Conservation (phyloP, 2,888 invertebrate genomes). For the Synanthedon andrenaeformis region DNA sequence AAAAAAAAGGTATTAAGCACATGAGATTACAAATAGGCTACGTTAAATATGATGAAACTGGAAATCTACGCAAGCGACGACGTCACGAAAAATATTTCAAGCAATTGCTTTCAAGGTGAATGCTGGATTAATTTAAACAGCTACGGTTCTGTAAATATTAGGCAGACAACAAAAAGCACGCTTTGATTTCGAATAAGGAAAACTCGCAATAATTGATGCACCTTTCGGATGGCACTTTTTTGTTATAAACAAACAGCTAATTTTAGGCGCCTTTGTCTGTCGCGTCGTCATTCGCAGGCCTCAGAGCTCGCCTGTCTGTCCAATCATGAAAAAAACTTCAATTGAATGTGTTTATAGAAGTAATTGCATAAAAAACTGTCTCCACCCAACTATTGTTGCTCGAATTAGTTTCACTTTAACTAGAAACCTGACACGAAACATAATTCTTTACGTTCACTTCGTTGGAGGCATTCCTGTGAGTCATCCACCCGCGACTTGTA, state of each 20-base stretch:
- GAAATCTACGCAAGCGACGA: no score
- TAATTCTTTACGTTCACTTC: constrained; percentile 45
- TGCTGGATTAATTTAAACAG: no score
- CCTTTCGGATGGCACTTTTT: background rate
- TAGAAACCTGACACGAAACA: constrained; percentile 51
- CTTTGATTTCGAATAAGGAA: background rate
- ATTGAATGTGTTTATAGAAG: background rate
- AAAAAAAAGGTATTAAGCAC: no score
- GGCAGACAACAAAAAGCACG: no score
- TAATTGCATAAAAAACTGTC: background rate
- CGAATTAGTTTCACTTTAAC: constrained; percentile 4
- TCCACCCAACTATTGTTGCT: background rate
- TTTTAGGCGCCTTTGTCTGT: background rate
- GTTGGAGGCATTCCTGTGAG: constrained; percentile 60
- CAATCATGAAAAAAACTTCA: background rate
- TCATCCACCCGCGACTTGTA: constrained; percentile 58
- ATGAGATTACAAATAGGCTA: no score
- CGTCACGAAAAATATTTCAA: no score
- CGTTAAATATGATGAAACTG: no score
- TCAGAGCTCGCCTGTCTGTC: no score
- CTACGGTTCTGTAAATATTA: no score
- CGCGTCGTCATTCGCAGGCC: background rate
- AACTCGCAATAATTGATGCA: background rate
- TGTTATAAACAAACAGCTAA: background rate
- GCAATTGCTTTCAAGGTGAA: no score